Evolutionary conservation across 2,888 invertebrate species (phyloP), one percentile per base, ranked within the genome.

Genomic region (Myopa tessellatipennis): DNA sequence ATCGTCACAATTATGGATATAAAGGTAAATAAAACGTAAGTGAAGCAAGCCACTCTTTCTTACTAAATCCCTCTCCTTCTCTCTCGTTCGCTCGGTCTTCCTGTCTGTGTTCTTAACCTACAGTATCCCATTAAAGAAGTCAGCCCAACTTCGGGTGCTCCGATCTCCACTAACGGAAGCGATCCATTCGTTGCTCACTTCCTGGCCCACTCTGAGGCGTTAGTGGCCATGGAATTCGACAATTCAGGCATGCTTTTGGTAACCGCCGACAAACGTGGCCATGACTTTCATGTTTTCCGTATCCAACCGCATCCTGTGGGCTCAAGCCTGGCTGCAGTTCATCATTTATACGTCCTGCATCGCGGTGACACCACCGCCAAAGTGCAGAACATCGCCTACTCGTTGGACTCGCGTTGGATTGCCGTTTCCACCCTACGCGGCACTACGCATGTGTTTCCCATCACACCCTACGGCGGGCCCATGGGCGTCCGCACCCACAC

Each of bases 391-490:
- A 95, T 98, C 88, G 92, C 95, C 73, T 96, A 99, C 87, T 96
- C 98, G 1, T 91, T 93, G 78, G 99, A 99, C 90, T 95, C 95
- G 45, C 94, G 99, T 76, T 99, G 99, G 99, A 94, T 96, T n/a
- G 95, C 98, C 3, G 93, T 99, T 6, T 96, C 97, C 61, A 98
- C 99, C 0, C 92, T 98, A 77, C 93, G 98, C 80, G 99, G 99
- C 80, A 99, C 99, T 0, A 98, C 98, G 50, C 99, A 99, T 90
- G 95, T 99, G 81, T 99, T 98, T 90, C 97, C 99, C 12, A 93
- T 99, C 71, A 97, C 97, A 18, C 96, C 99, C 26, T 99, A 99
- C 88, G 98, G 98, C 82, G 98, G 99, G 73, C 92, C 94, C 76
- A 93, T 96, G 81, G 96, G 95, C 78, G 94, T 96, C 76, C 92